Evolutionary conservation across 2,797 vertebrate genomes (phyloP).

Genomic region (Sebastes vulpes): DNA sequence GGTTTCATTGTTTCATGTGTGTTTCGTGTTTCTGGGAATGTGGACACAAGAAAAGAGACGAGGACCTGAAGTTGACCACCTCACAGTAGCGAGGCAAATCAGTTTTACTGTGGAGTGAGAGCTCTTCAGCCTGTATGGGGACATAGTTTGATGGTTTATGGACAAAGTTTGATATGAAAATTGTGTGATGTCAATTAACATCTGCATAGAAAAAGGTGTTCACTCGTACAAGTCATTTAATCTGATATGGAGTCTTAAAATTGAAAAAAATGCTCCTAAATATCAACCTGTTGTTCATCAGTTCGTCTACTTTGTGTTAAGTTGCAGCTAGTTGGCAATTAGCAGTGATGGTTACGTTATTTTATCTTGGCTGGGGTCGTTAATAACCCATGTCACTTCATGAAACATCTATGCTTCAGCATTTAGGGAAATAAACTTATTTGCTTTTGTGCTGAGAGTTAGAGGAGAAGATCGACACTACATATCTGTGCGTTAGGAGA

Average conservation of each 20-base stretch:
- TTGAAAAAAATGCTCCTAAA: neutral
- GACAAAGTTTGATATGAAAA: neutral
- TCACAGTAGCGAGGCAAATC: neutral
- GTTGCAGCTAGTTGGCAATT: neutral
- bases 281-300: neutral
- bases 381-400: neutral
- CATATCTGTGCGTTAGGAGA: too few relatives aligned
- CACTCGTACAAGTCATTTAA: conserved; percentile 30
- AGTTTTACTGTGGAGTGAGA: neutral
- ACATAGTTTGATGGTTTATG: neutral
- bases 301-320: neutral
- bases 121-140: neutral
- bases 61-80: neutral
- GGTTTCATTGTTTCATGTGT: neutral
- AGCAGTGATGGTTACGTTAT: neutral
- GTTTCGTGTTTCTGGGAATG: neutral
- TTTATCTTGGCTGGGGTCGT: too few relatives aligned
- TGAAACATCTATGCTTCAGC: neutral
- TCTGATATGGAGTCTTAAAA: neutral
- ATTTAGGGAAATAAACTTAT: neutral
- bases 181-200: neutral
- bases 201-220: neutral
- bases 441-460: neutral
- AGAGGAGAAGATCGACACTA: neutral
- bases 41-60: neutral